Conservation (phyloP, 2,113 vertebrate genomes). For the Puffinus mauretanicus region DNA sequence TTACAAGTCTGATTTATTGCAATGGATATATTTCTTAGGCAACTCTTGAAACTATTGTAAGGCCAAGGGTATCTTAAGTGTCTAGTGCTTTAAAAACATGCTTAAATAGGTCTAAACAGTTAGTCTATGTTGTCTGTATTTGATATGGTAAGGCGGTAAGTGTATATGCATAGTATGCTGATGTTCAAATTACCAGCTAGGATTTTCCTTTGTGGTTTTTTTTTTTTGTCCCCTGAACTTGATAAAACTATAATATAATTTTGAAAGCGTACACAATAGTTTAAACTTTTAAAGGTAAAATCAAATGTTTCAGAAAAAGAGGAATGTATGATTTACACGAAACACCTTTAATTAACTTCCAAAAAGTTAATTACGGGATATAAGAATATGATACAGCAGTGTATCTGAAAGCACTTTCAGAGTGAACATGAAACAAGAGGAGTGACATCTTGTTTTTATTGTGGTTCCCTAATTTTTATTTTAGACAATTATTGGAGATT, state of each 20-base stretch:
- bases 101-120: neutral
- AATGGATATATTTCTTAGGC: neutral
- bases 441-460: neutral
- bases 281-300: neutral
- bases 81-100: neutral
- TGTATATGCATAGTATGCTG: neutral
- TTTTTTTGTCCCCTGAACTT: neutral
- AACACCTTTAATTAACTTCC: neutral
- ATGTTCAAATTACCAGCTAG: neutral
- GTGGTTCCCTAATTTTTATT: neutral
- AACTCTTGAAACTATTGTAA: neutral
- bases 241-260: neutral
- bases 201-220: neutral
- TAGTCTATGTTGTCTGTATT: neutral
- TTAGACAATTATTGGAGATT: constrained; percentile 96
- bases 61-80: neutral
- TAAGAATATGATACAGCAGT: neutral
- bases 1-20: neutral
- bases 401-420: neutral
- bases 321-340: neutral
- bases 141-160: neutral
- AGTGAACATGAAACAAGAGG: neutral
- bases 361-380: neutral
- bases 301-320: neutral
- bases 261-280: neutral